Conservation (phyloP, 2,113 vertebrate genomes). For the Bufo gargarizans region DNA sequence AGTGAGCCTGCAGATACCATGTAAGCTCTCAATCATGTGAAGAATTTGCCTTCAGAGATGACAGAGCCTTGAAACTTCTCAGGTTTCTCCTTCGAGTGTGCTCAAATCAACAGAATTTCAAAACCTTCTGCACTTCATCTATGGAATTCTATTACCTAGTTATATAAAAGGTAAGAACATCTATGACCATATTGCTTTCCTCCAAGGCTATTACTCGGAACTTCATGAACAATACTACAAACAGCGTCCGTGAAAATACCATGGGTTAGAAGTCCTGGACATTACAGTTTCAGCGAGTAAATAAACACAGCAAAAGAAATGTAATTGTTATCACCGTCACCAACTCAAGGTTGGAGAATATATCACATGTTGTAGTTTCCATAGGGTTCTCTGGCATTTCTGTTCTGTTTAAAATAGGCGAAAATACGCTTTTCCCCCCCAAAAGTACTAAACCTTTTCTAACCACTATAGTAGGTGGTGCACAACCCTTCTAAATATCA, state of each 20-base stretch:
- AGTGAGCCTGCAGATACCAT: not conserved
- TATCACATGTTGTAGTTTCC: not conserved
- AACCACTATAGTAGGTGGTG: not conserved
- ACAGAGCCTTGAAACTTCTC: not conserved
- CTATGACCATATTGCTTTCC: not conserved
- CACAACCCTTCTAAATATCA: not conserved
- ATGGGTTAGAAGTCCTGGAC: not conserved
- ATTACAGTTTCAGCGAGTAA: slow-evolving; percentile 10
- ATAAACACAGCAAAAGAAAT: not conserved
- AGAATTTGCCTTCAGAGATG: not conserved
- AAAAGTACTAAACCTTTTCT: not conserved
- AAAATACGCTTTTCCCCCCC: not conserved
- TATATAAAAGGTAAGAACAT: slow-evolving; percentile 26
- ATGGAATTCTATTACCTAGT: slow-evolving; percentile 30
- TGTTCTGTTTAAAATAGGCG: not conserved
- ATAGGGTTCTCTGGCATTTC: no score
- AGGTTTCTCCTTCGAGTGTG: slow-evolving; percentile 19
- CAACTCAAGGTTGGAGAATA: not conserved
- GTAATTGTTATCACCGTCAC: not conserved
- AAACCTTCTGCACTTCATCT: slow-evolving; percentile 27
- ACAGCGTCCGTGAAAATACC: not conserved
- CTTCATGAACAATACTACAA: slow-evolving; percentile 5
- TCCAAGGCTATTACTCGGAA: slow-evolving; percentile 22
- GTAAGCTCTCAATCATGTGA: not conserved
- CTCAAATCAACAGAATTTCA: not conserved